Evolutionary conservation across 2,888 invertebrate genomes (phyloP), one percentile per base, ranked within the genome.

Genomic region (Phyllotreta cruciferae): DNA sequence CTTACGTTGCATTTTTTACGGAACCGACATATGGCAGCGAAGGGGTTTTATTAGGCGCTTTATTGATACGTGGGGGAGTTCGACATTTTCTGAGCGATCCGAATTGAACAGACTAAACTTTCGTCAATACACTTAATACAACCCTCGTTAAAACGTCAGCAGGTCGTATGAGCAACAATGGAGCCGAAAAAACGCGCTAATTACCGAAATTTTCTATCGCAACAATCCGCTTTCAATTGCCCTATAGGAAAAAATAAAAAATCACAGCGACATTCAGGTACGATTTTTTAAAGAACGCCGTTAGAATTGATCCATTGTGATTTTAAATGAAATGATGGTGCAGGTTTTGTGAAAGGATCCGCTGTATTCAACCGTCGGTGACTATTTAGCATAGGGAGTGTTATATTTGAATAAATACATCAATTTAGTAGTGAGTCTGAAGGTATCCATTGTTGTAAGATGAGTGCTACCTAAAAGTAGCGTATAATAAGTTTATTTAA

Each of bases 391-490:
- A 74, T 75, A 74, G 72, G 75, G 75, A 71, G 76, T 76, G 76
- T 72, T 73, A 64, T 70, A 73, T 74, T 75, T 73, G 72, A 73
- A 74, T 74, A 74, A 74, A 71, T 71, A 73, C 72, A 73, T 70
- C 70, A 70, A 68, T 73, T 70, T 70, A 69, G 71, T 69, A 70
- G 73, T 72, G 69, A 71, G 70, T 70, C 72, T 71, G 70, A 74
- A 73, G 70, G 71, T 74, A 69, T 67, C 72, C 72, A 75, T 77
- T 77, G 77, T 77, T 77, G 68, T 70, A 68, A 68, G 70, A 72
- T 70, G 70, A 74, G 75, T 73, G 76, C 77, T 76, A 76, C 77
- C 76, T 75, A 71, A 75, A 75, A 76, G 73, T 74, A 70, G 72
- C 72, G 71, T 71, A 71, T 70, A 71, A 74, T 73, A 70, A 70